phyloP scores from a whole-genome alignment of 1,140 invertebrate genomes.

The Plutomurus gul region DNA sequence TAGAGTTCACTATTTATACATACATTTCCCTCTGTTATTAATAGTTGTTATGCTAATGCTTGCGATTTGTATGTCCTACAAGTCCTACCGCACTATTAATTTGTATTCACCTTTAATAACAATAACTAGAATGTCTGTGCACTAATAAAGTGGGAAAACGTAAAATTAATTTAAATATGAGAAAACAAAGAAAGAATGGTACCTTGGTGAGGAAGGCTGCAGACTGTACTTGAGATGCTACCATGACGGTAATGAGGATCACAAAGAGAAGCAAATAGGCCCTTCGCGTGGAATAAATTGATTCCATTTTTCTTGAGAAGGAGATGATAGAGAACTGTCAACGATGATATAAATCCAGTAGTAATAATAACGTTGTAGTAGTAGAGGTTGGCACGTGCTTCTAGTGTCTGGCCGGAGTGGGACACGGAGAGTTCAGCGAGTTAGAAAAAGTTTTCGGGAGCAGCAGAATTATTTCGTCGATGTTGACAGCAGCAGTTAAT shows the following conservation, averaged over 20 bases:
- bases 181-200: too few relatives aligned
- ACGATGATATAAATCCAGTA: too few relatives aligned
- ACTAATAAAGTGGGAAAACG: background rate
- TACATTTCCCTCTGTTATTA: too few relatives aligned
- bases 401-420: background rate
- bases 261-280: background rate
- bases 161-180: background rate
- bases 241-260: slow-evolving; percentile 16
- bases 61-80: too few relatives aligned
- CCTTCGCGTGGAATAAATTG: background rate
- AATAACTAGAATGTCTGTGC: too few relatives aligned
- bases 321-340: background rate
- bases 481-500: background rate
- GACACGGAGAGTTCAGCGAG: too few relatives aligned
- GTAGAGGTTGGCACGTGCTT: background rate
- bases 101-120: too few relatives aligned
- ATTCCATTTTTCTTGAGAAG: background rate
- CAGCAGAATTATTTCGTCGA: background rate
- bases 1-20: too few relatives aligned
- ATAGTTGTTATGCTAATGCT: too few relatives aligned
- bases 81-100: too few relatives aligned
- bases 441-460: background rate
- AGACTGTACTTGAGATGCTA: slow-evolving; percentile 11
- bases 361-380: too few relatives aligned
- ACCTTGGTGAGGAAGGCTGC: background rate